phyloP scores from a whole-genome alignment of 2,113 vertebrate species.

The Capreolus pygargus region DNA sequence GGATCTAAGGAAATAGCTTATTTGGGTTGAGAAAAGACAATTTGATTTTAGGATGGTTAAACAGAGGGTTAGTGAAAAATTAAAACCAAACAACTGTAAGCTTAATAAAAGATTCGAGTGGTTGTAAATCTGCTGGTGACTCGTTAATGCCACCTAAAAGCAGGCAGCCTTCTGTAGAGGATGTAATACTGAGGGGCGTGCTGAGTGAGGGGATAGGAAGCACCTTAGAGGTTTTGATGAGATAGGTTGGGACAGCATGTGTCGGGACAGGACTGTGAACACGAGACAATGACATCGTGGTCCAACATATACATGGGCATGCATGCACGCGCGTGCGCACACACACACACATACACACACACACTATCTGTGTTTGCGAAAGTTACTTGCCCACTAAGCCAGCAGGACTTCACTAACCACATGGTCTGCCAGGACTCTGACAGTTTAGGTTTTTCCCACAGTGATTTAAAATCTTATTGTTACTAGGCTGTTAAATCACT shows the following conservation, averaged over 20 bases:
- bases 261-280: neutral
- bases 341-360: too few relatives aligned
- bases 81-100: slow-evolving; percentile 39
- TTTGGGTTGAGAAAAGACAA: slow-evolving; percentile 63
- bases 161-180: neutral
- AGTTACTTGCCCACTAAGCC: neutral
- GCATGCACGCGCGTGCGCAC: fast-evolving
- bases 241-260: neutral
- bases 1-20: slow-evolving; percentile 61
- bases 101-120: neutral
- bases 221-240: neutral
- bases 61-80: slow-evolving; percentile 22
- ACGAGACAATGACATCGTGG: neutral
- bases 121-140: slow-evolving; percentile 13
- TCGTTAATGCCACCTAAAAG: neutral
- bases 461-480: neutral
- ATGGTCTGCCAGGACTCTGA: neutral
- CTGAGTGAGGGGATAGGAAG: neutral
- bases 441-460: neutral
- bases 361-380: neutral
- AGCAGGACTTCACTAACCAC: neutral
- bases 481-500: neutral
- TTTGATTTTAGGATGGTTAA: slow-evolving; percentile 61
- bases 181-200: neutral
- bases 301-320: neutral